A percentile compares a stretch with the other conserved stretches of the same genome.
Conservation (phyloP, 2,797 vertebrate genomes). For the Hylomyscus alleni region DNA sequence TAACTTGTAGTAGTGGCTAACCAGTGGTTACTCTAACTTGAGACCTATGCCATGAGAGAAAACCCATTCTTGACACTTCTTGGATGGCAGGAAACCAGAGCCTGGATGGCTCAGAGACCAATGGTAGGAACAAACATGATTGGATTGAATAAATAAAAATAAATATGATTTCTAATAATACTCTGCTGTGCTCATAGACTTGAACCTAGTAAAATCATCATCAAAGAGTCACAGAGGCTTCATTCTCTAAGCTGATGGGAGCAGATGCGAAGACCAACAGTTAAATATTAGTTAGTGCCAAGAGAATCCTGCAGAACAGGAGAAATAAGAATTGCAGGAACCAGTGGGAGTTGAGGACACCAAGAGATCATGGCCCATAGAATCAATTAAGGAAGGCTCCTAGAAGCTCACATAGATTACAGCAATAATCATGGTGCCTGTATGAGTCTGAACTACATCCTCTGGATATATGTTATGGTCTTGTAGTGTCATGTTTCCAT, state of each 20-base stretch:
- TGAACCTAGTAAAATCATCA: not conserved
- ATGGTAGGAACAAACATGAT: not conserved
- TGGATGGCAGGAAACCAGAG: not conserved
- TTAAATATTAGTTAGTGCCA: not conserved
- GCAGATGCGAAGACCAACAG: not conserved
- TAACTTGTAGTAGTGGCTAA: not conserved
- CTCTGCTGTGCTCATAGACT: not conserved
- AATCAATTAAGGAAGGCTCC: not conserved
- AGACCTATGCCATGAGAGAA: not conserved
- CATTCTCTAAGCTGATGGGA: not conserved
- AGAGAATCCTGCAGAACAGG: not conserved
- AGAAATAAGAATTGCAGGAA: not conserved
- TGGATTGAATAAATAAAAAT: not conserved
- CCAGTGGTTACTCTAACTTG: not conserved
- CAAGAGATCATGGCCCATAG: not conserved
- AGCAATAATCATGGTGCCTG: not conserved
- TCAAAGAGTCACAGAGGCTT: not conserved
- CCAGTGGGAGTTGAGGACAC: not conserved
- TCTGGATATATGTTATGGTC: not conserved
- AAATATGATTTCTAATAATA: not conserved
- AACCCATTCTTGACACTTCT: not conserved
- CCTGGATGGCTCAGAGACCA: not conserved
- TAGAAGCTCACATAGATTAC: not conserved
- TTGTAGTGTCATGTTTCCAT: not conserved
- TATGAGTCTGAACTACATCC: not conserved